Conservation (phyloP, 2,113 vertebrate species). For the Urocolius indicus region DNA sequence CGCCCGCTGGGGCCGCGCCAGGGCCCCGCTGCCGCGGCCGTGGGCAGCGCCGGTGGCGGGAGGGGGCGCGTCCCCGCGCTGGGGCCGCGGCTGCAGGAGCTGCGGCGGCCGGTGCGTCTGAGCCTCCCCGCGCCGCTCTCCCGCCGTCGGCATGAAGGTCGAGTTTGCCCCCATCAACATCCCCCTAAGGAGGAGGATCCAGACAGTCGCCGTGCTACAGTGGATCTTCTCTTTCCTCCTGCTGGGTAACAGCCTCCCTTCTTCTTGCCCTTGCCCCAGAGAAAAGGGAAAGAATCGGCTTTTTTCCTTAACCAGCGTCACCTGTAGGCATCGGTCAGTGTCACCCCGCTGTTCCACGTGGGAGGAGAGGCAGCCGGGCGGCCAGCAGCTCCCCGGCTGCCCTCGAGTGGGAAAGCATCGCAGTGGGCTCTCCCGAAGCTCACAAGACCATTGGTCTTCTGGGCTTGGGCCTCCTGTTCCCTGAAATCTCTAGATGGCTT, state of each 20-base stretch:
- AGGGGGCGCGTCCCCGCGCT: not conserved
- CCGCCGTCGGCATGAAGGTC: conserved; percentile 68
- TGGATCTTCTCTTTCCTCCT: conserved; percentile 75
- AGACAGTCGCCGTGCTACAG: conserved; percentile 75
- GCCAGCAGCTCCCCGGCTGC: not conserved
- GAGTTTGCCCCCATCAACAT: conserved; percentile 79
- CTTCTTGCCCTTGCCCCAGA: not conserved
- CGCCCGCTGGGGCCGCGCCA: not conserved
- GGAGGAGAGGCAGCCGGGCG: not conserved
- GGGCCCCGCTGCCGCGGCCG: not conserved
- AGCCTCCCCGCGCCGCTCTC: not conserved
- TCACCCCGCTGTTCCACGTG: not conserved
- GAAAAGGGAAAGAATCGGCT: not conserved
- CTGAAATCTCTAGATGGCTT: not conserved
- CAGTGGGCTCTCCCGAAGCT: no score
- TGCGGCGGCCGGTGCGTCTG: not conserved
- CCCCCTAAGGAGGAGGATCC: conserved; percentile 72
- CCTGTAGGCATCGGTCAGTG: not conserved
- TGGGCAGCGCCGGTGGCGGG: not conserved
- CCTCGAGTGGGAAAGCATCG: not conserved
- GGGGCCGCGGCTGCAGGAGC: not conserved
- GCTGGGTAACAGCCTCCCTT: conserved; percentile 68
- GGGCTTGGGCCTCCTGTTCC: not conserved
- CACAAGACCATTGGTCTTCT: no score
- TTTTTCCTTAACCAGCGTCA: not conserved